Evolutionary conservation across 1,140 invertebrate species (phyloP).

Genomic region (Oryzaephilus surinamensis): DNA sequence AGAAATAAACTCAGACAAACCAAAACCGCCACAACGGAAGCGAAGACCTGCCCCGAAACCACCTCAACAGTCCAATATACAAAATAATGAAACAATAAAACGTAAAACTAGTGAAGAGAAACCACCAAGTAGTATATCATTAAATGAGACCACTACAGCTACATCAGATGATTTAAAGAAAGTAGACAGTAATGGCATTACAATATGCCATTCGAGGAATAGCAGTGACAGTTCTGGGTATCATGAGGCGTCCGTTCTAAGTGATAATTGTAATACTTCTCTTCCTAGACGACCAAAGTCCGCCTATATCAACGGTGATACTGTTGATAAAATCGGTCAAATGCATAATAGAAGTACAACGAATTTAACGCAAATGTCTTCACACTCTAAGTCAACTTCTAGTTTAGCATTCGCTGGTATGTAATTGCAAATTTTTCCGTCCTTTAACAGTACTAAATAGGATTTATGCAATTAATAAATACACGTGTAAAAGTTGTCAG

Average conservation of each 20-base stretch:
- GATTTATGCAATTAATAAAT: no score
- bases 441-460: no score
- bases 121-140: constrained; percentile 1
- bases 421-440: background rate
- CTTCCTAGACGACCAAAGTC: constrained; percentile 30
- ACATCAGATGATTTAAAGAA: constrained; percentile 5
- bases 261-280: constrained; percentile 45
- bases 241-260: constrained; percentile 60
- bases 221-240: constrained; percentile 68
- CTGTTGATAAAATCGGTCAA: no score
- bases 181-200: constrained; percentile 24
- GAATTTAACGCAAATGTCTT: constrained; percentile 29
- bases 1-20: constrained; percentile 35
- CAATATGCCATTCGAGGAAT: constrained; percentile 58
- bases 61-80: no score
- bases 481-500: no score
- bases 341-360: constrained; percentile 24
- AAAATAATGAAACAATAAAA: background rate
- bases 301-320: constrained; percentile 14
- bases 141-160: background rate
- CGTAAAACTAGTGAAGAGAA: constrained; percentile 10
- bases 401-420: constrained; percentile 27
- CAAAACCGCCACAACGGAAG: constrained; percentile 42
- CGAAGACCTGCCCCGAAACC: constrained; percentile 50
- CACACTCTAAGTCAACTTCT: constrained; percentile 32